Conservation (phyloP, 2,113 vertebrate species). For the Grallaria varia region DNA sequence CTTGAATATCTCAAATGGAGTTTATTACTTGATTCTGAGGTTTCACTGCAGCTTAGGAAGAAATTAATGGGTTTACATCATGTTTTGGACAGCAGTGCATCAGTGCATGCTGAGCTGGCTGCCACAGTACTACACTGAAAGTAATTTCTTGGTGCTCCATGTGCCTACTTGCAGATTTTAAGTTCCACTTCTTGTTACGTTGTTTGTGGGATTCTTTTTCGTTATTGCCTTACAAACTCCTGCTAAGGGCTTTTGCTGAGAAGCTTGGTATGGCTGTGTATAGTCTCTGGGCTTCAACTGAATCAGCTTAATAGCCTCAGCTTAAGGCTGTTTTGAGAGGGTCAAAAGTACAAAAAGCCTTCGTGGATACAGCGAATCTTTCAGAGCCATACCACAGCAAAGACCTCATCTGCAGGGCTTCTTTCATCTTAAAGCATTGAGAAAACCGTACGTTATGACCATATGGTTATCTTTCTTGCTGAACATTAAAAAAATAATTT, state of each 20-base stretch:
- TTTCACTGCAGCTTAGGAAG: neutral
- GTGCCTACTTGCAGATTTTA: neutral
- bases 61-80: accelerated
- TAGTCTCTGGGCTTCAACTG: neutral
- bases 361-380: neutral
- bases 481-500: neutral
- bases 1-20: no score
- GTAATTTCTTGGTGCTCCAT: neutral
- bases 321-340: neutral
- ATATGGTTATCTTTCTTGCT: neutral
- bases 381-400: neutral
- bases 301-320: neutral
- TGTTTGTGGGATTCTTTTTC: neutral
- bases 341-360: neutral
- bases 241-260: neutral
- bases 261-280: neutral
- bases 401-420: neutral
- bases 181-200: neutral
- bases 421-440: neutral
- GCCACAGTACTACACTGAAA: accelerated
- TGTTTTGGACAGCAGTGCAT: accelerated
- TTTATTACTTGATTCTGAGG: neutral
- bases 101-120: accelerated
- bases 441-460: neutral
- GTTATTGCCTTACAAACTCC: neutral